A percentile compares a stretch with the other conserved stretches of the same genome.
Evolutionary conservation across 2,797 vertebrate genomes (phyloP).

Genomic region (Parambassis ranga): DNA sequence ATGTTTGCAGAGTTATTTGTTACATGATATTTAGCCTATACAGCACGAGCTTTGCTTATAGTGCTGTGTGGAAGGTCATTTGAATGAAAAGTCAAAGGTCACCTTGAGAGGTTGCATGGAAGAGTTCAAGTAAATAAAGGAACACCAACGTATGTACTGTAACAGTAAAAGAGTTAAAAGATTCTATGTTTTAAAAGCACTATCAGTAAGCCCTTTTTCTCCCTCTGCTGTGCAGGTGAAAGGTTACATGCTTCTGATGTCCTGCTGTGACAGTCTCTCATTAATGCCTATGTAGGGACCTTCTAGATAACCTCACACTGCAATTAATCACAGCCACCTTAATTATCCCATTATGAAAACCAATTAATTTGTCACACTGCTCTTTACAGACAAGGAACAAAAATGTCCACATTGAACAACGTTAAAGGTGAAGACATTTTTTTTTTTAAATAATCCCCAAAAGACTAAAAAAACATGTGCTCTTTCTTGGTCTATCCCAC

Average conservation of each 20-base stretch:
- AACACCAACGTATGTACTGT: too few species aligned
- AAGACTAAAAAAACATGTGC: slow-evolving; percentile 14
- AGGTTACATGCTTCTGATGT: slow-evolving; percentile 61
- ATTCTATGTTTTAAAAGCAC: neutral
- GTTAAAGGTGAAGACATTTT: slow-evolving; percentile 13
- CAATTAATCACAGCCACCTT: slow-evolving; percentile 74
- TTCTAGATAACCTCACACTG: slow-evolving; percentile 67
- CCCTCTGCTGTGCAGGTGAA: slow-evolving; percentile 42
- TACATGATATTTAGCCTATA: neutral
- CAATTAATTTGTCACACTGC: slow-evolving; percentile 45
- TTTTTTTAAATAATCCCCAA: slow-evolving; percentile 24
- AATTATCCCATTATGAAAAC: slow-evolving; percentile 74
- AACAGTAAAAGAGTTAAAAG: neutral
- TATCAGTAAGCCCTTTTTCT: neutral
- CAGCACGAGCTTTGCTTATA: neutral
- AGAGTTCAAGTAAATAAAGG: neutral
- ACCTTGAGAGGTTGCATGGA: neutral
- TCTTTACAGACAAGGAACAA: slow-evolving; percentile 23
- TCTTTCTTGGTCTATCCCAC: neutral
- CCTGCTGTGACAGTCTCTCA: slow-evolving; percentile 63
- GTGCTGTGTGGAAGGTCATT: neutral
- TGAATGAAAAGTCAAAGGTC: slow-evolving; percentile 10
- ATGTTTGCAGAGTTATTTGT: neutral
- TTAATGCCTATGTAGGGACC: slow-evolving; percentile 65
- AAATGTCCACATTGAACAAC: slow-evolving; percentile 6